phyloP scores from a whole-genome alignment of 2,113 vertebrate genomes.

The Notothenia coriiceps region DNA sequence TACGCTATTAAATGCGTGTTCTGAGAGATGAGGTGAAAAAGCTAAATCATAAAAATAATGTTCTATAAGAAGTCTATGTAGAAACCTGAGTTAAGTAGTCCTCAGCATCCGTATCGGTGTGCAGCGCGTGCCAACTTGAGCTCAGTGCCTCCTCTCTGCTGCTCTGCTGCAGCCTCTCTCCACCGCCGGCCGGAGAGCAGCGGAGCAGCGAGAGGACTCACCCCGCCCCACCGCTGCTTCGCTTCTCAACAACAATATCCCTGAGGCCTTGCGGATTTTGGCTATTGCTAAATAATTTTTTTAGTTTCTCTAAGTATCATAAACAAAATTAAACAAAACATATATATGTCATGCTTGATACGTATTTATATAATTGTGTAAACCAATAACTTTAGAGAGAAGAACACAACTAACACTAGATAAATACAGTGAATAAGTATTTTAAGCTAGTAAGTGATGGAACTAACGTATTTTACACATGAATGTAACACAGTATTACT shows the following conservation, averaged over 20 bases:
- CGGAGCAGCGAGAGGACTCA: conserved; percentile 19
- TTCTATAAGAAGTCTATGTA: neutral
- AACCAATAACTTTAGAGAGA: neutral
- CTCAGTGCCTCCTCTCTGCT: conserved; percentile 4
- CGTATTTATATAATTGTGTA: neutral
- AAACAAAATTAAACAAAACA: neutral
- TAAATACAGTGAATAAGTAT: no score
- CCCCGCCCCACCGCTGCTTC: neutral
- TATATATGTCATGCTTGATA: neutral
- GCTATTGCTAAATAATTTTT: no score
- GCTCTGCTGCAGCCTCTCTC: conserved; percentile 46
- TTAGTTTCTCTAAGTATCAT: neutral
- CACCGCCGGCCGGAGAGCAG: conserved; percentile 55
- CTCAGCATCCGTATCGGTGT: conserved; percentile 21
- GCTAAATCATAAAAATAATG: neutral
- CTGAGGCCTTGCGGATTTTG: neutral
- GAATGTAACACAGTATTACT: no score
- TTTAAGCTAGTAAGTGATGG: no score
- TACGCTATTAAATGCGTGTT: neutral
- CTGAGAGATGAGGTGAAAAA: neutral
- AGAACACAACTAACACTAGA: no score
- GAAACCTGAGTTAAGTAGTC: conserved; percentile 61
- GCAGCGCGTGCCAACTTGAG: conserved; percentile 38
- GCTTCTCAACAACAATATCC: rapidly evolving
- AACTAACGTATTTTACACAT: no score